These are phyloP conservation scores for Pardosa pseudoannulata DNA, from an alignment of 2,888 invertebrate genomes.

Conservation along the genomic window DNA sequence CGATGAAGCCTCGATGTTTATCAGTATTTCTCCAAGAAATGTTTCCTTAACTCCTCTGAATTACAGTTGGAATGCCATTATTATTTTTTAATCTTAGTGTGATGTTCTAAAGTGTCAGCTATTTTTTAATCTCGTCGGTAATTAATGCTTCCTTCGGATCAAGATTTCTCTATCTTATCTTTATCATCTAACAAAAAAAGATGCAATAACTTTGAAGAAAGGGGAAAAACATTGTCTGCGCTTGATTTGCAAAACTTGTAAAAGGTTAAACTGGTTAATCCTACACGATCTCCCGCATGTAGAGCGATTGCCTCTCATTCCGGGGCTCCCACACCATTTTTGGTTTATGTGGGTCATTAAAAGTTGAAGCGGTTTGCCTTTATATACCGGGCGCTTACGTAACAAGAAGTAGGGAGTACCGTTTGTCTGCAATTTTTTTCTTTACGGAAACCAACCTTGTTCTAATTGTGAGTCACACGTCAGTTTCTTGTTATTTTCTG, in stretches of 20 bases:
- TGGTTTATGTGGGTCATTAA: not conserved
- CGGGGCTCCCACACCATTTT: not conserved
- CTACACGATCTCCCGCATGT: not conserved
- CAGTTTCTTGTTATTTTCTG: not conserved
- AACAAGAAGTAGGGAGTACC: not conserved
- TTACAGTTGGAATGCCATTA: no score
- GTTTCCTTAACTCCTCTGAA: no score
- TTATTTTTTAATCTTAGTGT: no score
- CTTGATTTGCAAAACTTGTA: not conserved
- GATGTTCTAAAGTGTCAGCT: no score
- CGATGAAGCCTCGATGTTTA: no score
- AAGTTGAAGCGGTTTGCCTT: not conserved
- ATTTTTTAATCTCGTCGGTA: not conserved
- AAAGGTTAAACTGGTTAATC: conserved; percentile 12
- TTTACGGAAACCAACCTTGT: not conserved
- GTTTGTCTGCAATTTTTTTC: not conserved
- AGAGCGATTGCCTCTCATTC: not conserved
- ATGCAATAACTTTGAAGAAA: not conserved
- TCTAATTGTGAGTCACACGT: not conserved
- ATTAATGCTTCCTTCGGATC: not conserved
- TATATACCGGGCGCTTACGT: not conserved
- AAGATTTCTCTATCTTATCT: not conserved
- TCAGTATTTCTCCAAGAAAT: no score
- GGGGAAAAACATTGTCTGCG: no score
- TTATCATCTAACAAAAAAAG: not conserved